Evolutionary conservation across 2,113 vertebrate genomes (phyloP).

Genomic region (Hoplias malabaricus): DNA sequence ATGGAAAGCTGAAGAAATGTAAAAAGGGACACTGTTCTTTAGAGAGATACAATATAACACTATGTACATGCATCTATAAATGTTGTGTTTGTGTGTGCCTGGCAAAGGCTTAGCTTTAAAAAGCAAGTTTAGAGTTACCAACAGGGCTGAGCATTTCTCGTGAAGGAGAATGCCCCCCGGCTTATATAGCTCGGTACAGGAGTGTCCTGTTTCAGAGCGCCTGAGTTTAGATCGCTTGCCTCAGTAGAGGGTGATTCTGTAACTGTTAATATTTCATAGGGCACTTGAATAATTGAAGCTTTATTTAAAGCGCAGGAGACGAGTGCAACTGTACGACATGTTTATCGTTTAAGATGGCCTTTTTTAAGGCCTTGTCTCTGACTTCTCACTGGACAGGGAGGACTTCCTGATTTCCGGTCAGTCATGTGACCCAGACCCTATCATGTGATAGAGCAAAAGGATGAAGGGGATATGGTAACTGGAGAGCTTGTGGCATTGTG

Average conservation of each 20-base stretch:
- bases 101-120: slow-evolving; percentile 29
- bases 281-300: slow-evolving; percentile 51
- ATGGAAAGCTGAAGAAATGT: too few species aligned
- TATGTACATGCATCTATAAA: not conserved
- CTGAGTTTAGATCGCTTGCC: slow-evolving; percentile 25
- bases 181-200: slow-evolving; percentile 32
- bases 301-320: slow-evolving; percentile 40
- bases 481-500: slow-evolving; percentile 36
- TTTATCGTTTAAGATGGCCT: slow-evolving; percentile 25
- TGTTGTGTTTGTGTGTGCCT: slow-evolving; percentile 7
- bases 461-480: slow-evolving; percentile 47
- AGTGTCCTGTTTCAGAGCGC: slow-evolving; percentile 37
- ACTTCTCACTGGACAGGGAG: not conserved
- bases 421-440: slow-evolving; percentile 49
- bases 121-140: slow-evolving; percentile 38
- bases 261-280: slow-evolving; percentile 51
- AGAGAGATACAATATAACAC: too few species aligned
- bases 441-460: slow-evolving; percentile 44
- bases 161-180: slow-evolving; percentile 9
- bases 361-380: slow-evolving; percentile 6
- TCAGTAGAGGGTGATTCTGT: slow-evolving; percentile 42
- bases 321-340: not conserved
- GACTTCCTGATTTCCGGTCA: slow-evolving; percentile 37
- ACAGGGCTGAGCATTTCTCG: slow-evolving; percentile 16
- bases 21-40: too few species aligned